Base-by-base conservation (phyloP, 37 sponge, comb jelly and placozoan genomes). In the Cliona cf. orientalis region DNA sequence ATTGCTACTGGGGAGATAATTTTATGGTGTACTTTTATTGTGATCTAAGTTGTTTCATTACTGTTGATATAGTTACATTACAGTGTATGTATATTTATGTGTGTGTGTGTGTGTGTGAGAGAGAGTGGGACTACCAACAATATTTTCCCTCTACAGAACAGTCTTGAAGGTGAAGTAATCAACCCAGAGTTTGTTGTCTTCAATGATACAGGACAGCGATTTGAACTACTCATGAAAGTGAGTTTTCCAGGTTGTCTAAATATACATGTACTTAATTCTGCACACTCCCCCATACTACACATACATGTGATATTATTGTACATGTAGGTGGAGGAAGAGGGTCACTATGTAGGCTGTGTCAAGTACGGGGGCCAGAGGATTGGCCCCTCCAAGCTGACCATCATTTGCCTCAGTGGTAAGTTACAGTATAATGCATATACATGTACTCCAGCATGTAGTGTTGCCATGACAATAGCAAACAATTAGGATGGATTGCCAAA, bases 211-310 rank as follows among this genome's bases (percentile, higher is more conserved):
- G 37, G 45, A 32, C 42, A 21, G n/a, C 58, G 72, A 33, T 92
- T 77, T 57, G 91, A 89, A 38, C 41, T 93, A 26, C 78, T 86
- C 14, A 62, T 89, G 40, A 93, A 93, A n/a, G n/a, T n/a, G n/a
- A n/a, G n/a, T n/a, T n/a, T n/a, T n/a, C n/a, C n/a, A n/a, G n/a
- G n/a, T n/a, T n/a, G n/a, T n/a, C n/a, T n/a, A n/a, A n/a, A n/a
- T n/a, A n/a, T n/a, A n/a, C n/a, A n/a, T n/a, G n/a, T n/a, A n/a
- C n/a, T n/a, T n/a, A n/a, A n/a, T n/a, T n/a, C n/a, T n/a, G n/a
- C n/a, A n/a, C n/a, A n/a, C n/a, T n/a, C n/a, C n/a, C n/a, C n/a
- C n/a, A n/a, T n/a, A n/a, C n/a, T n/a, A n/a, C n/a, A n/a, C n/a
- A n/a, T n/a, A n/a, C n/a, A n/a, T n/a, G n/a, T n/a, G n/a, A n/a